Evolutionary conservation across 2,797 vertebrate species (phyloP).

Genomic region (Orientallactaga sibirica): DNA sequence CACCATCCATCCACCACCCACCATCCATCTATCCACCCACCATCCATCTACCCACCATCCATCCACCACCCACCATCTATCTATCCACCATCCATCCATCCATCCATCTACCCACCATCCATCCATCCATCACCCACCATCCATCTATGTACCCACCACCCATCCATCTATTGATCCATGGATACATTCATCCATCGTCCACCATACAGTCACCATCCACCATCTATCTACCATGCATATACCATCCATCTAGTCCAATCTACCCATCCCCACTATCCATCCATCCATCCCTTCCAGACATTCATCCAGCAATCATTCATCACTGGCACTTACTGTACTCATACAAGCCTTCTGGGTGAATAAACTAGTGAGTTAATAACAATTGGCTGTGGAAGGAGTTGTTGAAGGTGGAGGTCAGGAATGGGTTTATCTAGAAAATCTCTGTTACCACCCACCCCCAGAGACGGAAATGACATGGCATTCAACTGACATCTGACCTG

Average conservation of each 20-base stretch:
- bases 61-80: not conserved
- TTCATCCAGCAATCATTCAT: not conserved
- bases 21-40: too few species aligned
- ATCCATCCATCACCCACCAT: not conserved
- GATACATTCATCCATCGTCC: too few species aligned
- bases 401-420: not conserved
- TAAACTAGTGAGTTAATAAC: not conserved
- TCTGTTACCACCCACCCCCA: not conserved
- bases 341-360: not conserved
- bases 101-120: not conserved
- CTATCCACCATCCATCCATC: not conserved
- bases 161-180: too few species aligned
- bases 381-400: too few species aligned
- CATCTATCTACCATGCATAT: not conserved
- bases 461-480: fast-evolving
- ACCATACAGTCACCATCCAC: not conserved
- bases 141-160: too few species aligned
- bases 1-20: too few species aligned
- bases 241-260: not conserved
- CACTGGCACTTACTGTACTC: too few species aligned
- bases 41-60: too few species aligned
- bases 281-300: not conserved
- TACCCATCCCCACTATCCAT: too few species aligned
- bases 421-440: not conserved
- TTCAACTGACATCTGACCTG: not conserved